Evolutionary conservation across 2,888 invertebrate genomes (phyloP), one percentile per base, ranked within the genome.

Genomic region (Platerodrilus igneus): DNA sequence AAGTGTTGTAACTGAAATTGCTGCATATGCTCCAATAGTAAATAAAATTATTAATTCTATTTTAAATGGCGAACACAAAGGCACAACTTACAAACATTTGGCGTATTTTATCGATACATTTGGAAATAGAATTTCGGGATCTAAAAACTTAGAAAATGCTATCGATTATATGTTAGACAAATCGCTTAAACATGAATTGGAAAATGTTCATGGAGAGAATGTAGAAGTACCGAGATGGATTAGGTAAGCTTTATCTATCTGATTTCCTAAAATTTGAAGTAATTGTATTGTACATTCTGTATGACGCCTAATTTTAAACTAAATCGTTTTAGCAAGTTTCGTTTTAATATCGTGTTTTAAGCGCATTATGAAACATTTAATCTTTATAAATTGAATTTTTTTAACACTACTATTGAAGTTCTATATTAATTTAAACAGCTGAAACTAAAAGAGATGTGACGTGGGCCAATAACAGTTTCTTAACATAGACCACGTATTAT

Each of bases 161-260:
- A 76, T 77, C 25, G 75, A 77, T 57, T 75, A 71, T 52, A 67
- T 76, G 65, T 44, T 77, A 32, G 56, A 71, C 8, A 62, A 67
- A 50, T 68, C 76, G 16, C 52, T 51, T 6, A 52, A 57, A 11
- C 62, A 68, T 42, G 68, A 69, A 7, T 60, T 83, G 27, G 78
- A 79, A 31, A 81, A 84, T 55, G 83, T 88, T 3, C 77, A 79
- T 48, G 83, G 82, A 0, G 89, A 90, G 69, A 63, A 74, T 13
- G 79, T 79, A 2, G 55, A 55, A 25, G 72, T 78, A 7, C 76
- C 78, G 1, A 72, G 68, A 51, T 80, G 79, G 79, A 62, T 73
- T 27, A 74, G 77, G 76, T 80, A 81, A 55, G 62, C n/a, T n/a
- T n/a, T n/a, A n/a, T n/a, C n/a, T 70, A 54, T 30, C 14, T 10